Conservation (phyloP, 2,113 vertebrate genomes). For the Datnioides undecimradiatus region DNA sequence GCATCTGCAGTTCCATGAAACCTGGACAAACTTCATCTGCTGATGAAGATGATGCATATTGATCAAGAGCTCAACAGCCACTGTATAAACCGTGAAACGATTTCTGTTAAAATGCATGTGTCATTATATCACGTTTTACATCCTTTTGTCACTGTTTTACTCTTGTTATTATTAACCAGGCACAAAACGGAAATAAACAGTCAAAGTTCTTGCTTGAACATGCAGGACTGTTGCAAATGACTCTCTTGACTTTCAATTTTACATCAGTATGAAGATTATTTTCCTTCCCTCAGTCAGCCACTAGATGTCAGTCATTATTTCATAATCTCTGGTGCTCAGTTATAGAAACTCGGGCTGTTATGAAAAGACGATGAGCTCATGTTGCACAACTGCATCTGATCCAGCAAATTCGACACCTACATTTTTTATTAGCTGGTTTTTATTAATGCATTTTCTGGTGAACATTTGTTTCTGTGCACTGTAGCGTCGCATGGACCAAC, state of each 20-base stretch:
- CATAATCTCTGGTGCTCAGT: neutral
- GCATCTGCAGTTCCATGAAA: neutral
- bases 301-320: slow-evolving; percentile 56
- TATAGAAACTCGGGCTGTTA: slow-evolving; percentile 3
- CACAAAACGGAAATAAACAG: neutral
- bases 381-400: neutral
- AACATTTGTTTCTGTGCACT: neutral
- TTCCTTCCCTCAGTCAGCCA: slow-evolving; percentile 20
- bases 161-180: neutral
- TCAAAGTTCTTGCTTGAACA: neutral
- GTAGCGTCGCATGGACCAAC: no score
- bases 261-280: neutral
- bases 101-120: neutral
- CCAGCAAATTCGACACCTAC: neutral
- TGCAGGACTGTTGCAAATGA: no score
- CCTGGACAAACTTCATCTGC: neutral
- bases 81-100: neutral
- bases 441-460: no score
- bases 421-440: neutral
- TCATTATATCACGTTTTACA: no score
- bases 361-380: slow-evolving; percentile 4
- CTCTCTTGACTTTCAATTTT: neutral
- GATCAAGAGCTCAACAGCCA: neutral
- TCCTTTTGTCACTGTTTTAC: neutral
- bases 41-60: neutral